Evolutionary conservation across 2,113 vertebrate genomes (phyloP), one percentile per base, ranked within the genome.

Genomic region (Perca schrenkii): DNA sequence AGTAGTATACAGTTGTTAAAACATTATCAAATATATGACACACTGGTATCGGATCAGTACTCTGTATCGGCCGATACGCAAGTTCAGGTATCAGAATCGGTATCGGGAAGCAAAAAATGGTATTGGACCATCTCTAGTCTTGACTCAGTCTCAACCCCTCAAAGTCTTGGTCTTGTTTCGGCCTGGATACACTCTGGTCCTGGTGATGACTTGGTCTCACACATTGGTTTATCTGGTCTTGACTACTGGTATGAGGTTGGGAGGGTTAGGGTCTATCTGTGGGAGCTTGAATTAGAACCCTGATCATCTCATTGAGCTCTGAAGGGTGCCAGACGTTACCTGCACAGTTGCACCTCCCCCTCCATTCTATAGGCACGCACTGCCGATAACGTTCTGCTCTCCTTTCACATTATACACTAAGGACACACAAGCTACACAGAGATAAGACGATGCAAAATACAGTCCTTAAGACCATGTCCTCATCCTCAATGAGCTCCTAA

Each of bases 401-500:
- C 56, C 61, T 80, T 76, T 78, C 40, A 67, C 43, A 56, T 68
- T 65, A 67, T 46, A 80, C 83, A 50, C 73, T 34, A 61, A 77
- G 77, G 28, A 83, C 15, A 56, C 53, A 66, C 69, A 22, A 14
- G 53, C 77, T 21, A 65, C 28, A 0, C 52, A 10, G 36, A 63
- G 58, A 82, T 56, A 67, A 66, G 81, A 77, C 34, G 52, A 85
- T 77, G 80, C 84, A 69, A 82, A 89, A 78, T 52, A 3, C 28
- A 66, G 58, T 70, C 52, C 56, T 86, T 77, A 86, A 89, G 84
- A 78, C 61, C 0, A 15, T 60, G 67, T 77, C 56, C 76, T 86
- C 19, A 12, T 46, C 57, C 82, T 90, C 73, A 85, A 78, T 89
- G 85, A n/a, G 57, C 82, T 63, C 76, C 86, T 89, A 70, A 88